Evolutionary conservation across 2,113 vertebrate species (phyloP).

Genomic region (Eptatretus burgeri): DNA sequence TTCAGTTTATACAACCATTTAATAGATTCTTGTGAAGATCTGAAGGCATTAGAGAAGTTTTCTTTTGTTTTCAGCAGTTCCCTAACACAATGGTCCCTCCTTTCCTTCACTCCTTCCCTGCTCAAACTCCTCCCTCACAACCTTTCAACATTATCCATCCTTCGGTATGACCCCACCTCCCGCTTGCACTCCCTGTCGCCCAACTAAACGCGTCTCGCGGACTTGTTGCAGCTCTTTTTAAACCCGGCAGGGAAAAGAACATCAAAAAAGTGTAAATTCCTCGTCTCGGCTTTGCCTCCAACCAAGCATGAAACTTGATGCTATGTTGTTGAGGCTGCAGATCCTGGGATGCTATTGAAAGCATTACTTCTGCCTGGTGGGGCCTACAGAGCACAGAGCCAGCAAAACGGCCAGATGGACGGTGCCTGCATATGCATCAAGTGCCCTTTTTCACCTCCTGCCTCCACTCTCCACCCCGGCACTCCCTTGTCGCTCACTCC

Average conservation of each 20-base stretch:
- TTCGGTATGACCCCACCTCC: not conserved
- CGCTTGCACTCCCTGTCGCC: not conserved
- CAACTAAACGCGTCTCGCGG: not conserved
- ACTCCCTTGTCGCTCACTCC: slow-evolving; percentile 1
- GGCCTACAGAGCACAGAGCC: slow-evolving; percentile 78
- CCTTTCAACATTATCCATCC: no score
- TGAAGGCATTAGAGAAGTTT: slow-evolving; percentile 94
- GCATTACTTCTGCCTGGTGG: slow-evolving; percentile 98
- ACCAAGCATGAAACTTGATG: slow-evolving; percentile 99
- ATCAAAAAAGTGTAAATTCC: slow-evolving; percentile 99
- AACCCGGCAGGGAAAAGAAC: slow-evolving; percentile 86
- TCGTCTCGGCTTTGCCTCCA: slow-evolving; percentile 99
- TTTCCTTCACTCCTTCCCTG: no score
- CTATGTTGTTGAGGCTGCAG: slow-evolving; percentile 99
- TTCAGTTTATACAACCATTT: slow-evolving; percentile 64
- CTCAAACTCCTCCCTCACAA: no score
- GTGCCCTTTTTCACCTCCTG: not conserved
- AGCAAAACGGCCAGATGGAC: slow-evolving; percentile 62
- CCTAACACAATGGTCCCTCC: no score
- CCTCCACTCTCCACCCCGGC: not conserved
- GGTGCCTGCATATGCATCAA: slow-evolving; percentile 15
- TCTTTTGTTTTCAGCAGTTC: slow-evolving; percentile 12
- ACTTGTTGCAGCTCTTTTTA: slow-evolving; percentile 18
- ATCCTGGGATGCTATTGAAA: slow-evolving; percentile 89
- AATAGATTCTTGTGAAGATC: slow-evolving; percentile 82